Percentiles rank a stretch among this genome's conserved stretches.
These are phyloP conservation scores for Drymonia ruficornis DNA, from an alignment of 2,888 invertebrate genomes.

Conservation along the genomic window DNA sequence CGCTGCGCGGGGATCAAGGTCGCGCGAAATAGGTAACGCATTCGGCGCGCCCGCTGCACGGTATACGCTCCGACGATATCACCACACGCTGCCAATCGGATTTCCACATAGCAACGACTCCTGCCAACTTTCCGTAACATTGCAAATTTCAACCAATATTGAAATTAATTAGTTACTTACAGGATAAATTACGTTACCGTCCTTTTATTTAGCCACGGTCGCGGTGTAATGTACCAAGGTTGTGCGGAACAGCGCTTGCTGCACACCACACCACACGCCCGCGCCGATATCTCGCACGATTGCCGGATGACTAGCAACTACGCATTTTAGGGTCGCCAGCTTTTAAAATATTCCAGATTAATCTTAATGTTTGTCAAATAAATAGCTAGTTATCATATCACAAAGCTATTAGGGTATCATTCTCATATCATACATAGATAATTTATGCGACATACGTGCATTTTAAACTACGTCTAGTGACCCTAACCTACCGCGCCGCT, in stretches of 20 bases:
- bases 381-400: no score
- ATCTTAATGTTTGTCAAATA: no score
- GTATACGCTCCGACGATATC: not conserved
- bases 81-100: not conserved
- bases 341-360: not conserved
- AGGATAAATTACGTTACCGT: not conserved
- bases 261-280: not conserved
- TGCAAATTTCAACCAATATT: not conserved
- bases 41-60: slow-evolving; percentile 19
- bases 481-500: slow-evolving; percentile 33
- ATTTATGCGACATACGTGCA: not conserved
- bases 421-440: no score
- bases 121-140: not conserved
- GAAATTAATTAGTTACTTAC: not conserved
- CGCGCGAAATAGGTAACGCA: slow-evolving; percentile 64
- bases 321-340: not conserved
- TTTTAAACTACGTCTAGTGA: not conserved
- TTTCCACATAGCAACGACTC: not conserved
- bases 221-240: not conserved
- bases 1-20: slow-evolving; percentile 81
- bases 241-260: not conserved
- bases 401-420: no score
- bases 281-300: not conserved
- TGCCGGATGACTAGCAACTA: not conserved
- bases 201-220: not conserved